Conservation (phyloP, 2,113 vertebrate species). For the Atrichornis clamosus region DNA sequence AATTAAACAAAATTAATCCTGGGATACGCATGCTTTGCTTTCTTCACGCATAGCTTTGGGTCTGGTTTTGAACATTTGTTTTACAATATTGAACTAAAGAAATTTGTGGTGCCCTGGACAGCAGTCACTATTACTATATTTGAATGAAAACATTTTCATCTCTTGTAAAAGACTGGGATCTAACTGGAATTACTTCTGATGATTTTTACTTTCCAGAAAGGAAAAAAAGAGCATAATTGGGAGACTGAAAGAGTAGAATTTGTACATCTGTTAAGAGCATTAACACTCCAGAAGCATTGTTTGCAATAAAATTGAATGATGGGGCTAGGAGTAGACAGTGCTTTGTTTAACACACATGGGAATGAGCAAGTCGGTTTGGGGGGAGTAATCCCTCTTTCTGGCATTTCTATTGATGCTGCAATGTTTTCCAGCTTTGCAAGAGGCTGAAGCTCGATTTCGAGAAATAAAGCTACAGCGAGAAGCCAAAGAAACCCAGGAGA, state of each 20-base stretch:
- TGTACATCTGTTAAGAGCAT: neutral
- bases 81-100: neutral
- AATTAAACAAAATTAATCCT: neutral
- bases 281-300: neutral
- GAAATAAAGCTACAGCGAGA: slow-evolving; percentile 90
- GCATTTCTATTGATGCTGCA: neutral
- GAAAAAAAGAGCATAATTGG: neutral
- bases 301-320: neutral
- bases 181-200: neutral
- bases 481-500: slow-evolving; percentile 92
- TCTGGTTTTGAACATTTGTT: neutral
- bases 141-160: neutral
- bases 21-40: neutral
- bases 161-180: neutral
- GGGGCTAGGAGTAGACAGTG: neutral
- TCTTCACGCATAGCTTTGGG: neutral
- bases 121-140: neutral
- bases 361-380: neutral
- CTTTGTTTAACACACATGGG: neutral
- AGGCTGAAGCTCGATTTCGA: slow-evolving; percentile 90
- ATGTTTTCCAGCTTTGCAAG: slow-evolving; percentile 82
- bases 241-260: neutral
- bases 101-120: neutral
- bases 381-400: neutral
- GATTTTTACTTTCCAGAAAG: neutral